Evolutionary conservation across 2,113 vertebrate species (phyloP).

Genomic region (Bucco capensis): DNA sequence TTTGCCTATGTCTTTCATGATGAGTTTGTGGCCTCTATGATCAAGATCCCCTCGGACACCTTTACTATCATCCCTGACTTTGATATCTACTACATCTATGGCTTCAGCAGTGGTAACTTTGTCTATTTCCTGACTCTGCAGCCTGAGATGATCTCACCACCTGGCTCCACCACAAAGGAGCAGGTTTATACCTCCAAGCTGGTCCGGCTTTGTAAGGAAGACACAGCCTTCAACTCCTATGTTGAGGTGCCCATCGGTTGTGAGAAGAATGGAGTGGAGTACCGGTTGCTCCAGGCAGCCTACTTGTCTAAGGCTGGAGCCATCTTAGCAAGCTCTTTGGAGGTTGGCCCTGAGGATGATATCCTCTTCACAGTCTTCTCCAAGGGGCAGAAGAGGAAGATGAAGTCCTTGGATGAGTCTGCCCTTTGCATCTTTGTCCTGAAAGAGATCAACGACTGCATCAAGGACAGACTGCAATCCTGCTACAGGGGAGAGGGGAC

Average conservation of each 20-base stretch:
- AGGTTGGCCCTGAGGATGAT: constrained; percentile 85
- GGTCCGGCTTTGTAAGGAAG: constrained; percentile 93
- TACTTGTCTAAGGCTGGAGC: constrained; percentile 92
- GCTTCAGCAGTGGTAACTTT: constrained; percentile 95
- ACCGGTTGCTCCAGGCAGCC: constrained; percentile 91
- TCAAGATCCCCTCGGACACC: constrained; percentile 97
- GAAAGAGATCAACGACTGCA: constrained; percentile 92
- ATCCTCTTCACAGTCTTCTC: constrained; percentile 95
- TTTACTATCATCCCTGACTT: constrained; percentile 97
- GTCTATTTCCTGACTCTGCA: constrained; percentile 97
- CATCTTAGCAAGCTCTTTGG: constrained; percentile 85
- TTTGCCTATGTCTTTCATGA: constrained; percentile 98
- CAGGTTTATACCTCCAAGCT: constrained; percentile 98
- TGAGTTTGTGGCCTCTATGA: constrained; percentile 98
- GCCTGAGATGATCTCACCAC: constrained; percentile 93
- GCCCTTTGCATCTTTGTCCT: constrained; percentile 95
- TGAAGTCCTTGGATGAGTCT: constrained; percentile 91
- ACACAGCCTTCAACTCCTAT: constrained; percentile 95
- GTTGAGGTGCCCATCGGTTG: constrained; percentile 97
- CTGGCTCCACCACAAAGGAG: constrained; percentile 88
- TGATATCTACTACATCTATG: constrained; percentile 97
- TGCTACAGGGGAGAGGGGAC: constrained; percentile 98
- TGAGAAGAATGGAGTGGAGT: constrained; percentile 89
- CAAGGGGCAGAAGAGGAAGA: constrained; percentile 95
- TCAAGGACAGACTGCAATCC: constrained; percentile 94